A percentile compares a stretch with the other conserved stretches of the same genome.
These are phyloP conservation scores for Catharus ustulatus DNA, from an alignment of 2,797 vertebrate genomes.

Conservation along the genomic window DNA sequence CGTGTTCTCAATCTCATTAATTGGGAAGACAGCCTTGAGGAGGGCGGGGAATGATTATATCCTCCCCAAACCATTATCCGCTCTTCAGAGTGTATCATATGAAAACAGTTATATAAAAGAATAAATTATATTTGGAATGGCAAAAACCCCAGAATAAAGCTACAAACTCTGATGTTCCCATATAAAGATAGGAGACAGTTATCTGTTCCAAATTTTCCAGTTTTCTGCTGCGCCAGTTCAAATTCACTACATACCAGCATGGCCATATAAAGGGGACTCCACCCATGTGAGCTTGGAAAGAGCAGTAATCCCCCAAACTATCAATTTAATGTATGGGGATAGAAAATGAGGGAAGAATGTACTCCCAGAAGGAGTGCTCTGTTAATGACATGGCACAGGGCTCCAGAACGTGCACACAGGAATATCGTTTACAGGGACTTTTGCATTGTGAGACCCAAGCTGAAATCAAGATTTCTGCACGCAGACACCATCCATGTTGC, in stretches of 20 bases:
- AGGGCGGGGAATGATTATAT: neutral
- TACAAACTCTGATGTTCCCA: conserved; percentile 73
- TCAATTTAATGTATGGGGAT: conserved; percentile 64
- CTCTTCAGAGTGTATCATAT: conserved; percentile 70
- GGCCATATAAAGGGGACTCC: conserved; percentile 65
- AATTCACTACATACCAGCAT: conserved; percentile 73
- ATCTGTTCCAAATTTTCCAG: conserved; percentile 75
- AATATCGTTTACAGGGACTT: conserved; percentile 34
- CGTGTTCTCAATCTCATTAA: conserved; percentile 69
- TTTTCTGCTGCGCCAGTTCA: conserved; percentile 68
- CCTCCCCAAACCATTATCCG: conserved; percentile 65
- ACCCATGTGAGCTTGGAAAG: conserved; percentile 62
- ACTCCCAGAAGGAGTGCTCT: neutral
- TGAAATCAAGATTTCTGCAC: neutral
- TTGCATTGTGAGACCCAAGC: neutral
- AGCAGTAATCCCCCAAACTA: conserved; percentile 56
- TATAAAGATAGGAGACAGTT: conserved; percentile 76
- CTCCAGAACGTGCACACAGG: neutral
- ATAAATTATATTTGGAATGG: conserved; percentile 78
- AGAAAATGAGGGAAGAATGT: conserved; percentile 49
- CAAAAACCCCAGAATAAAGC: conserved; percentile 75
- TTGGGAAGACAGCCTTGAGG: conserved; percentile 66
- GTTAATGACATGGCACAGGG: conserved; percentile 43
- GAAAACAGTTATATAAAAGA: conserved; percentile 76
- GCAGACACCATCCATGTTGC: neutral